Percentiles rank a stretch among this genome's conserved stretches.
These are phyloP conservation scores for Drosophila meridiana DNA, from an alignment of 2,888 invertebrate species.

Conservation along the genomic window DNA sequence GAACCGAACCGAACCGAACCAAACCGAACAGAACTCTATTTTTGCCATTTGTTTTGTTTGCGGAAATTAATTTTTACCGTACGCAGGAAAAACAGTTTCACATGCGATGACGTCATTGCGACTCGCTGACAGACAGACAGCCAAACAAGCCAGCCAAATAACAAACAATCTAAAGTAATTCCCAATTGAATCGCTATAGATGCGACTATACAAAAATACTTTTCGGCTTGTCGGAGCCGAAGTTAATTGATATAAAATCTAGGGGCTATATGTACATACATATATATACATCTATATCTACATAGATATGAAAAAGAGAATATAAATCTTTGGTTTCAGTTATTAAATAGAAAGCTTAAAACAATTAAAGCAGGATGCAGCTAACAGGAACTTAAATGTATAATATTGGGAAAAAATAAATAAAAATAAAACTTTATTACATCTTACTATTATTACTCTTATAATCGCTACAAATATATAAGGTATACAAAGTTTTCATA, in stretches of 20 bases:
- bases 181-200: neutral
- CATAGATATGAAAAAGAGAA: neutral
- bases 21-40: conserved; percentile 42
- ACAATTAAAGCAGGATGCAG: neutral
- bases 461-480: no score
- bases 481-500: no score
- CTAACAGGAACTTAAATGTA: neutral
- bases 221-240: neutral
- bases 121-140: conserved; percentile 25
- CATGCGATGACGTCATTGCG: conserved; percentile 45
- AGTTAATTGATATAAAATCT: neutral
- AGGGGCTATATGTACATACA: neutral
- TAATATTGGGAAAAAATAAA: no score
- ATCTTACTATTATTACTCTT: no score
- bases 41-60: conserved; percentile 58
- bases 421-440: no score
- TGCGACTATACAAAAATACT: neutral
- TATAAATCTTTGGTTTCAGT: neutral
- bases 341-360: neutral
- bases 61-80: conserved; percentile 53
- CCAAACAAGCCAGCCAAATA: conserved; percentile 4
- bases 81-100: conserved; percentile 40
- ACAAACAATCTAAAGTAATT: conserved; percentile 14
- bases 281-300: neutral
- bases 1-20: neutral